These are phyloP conservation scores for Zeus faber DNA, from an alignment of 2,113 vertebrate species.

Conservation along the genomic window DNA sequence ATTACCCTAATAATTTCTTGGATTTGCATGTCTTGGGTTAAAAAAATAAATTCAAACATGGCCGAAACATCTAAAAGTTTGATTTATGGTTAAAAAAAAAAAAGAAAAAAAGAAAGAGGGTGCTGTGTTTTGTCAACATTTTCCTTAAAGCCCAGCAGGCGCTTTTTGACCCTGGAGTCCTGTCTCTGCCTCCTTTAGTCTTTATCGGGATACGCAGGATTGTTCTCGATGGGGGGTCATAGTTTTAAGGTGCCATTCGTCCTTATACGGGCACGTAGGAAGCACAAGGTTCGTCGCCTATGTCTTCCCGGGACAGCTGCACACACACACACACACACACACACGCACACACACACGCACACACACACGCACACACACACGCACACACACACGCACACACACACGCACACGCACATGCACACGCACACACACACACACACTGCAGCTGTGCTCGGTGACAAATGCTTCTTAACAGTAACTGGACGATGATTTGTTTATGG, in stretches of 20 bases:
- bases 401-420: slow-evolving; percentile 34
- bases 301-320: slow-evolving; percentile 63
- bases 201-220: slow-evolving; percentile 52
- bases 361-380: slow-evolving; percentile 2
- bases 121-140: slow-evolving; percentile 55
- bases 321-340: slow-evolving; percentile 1
- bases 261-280: slow-evolving; percentile 70
- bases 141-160: slow-evolving; percentile 22
- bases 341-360: not conserved
- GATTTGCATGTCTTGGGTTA: too few species aligned
- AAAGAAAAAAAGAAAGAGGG: too few species aligned
- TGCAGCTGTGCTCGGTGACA: slow-evolving; percentile 67
- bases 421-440: not conserved
- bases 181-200: slow-evolving; percentile 35
- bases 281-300: slow-evolving; percentile 54
- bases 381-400: slow-evolving; percentile 1
- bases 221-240: slow-evolving; percentile 42
- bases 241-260: slow-evolving; percentile 54
- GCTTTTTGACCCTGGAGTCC: slow-evolving; percentile 48
- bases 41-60: too few species aligned
- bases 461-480: slow-evolving; percentile 51
- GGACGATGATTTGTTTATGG: slow-evolving; percentile 45
- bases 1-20: too few species aligned
- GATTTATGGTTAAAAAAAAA: too few species aligned
- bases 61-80: too few species aligned